phyloP scores from a whole-genome alignment of 2,888 invertebrate genomes.

The Spisula subtruncata region DNA sequence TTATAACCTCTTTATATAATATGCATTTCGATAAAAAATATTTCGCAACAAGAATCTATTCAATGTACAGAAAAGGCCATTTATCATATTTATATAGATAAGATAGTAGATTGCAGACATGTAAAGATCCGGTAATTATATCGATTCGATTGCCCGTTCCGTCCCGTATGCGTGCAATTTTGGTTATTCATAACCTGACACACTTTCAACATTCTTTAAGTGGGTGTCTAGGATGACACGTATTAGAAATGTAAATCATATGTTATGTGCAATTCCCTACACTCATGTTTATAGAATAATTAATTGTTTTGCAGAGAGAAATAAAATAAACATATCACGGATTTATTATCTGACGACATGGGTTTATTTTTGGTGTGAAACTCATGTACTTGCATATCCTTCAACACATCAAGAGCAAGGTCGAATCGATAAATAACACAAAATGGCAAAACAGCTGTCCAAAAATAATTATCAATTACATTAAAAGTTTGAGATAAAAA shows the following conservation, averaged over 20 bases:
- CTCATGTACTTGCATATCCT: not conserved
- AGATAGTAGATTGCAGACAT: not conserved
- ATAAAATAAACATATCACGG: not conserved
- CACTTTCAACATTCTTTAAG: too few species aligned
- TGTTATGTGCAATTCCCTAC: too few species aligned
- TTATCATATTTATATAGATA: not conserved
- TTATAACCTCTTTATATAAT: not conserved
- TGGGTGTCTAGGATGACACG: too few species aligned
- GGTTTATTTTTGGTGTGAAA: not conserved
- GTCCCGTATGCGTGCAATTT: not conserved
- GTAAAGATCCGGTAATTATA: slow-evolving; percentile 15
- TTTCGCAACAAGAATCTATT: slow-evolving; percentile 1
- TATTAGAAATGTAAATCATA: too few species aligned
- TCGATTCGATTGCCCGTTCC: not conserved
- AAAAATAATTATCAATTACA: not conserved
- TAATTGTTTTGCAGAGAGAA: too few species aligned
- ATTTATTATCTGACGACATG: not conserved
- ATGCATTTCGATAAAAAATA: slow-evolving; percentile 4
- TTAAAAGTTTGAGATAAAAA: not conserved
- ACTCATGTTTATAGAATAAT: too few species aligned
- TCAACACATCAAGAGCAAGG: not conserved
- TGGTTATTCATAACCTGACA: not conserved
- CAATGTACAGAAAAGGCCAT: not conserved
- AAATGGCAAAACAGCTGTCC: not conserved
- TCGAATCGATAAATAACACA: not conserved